phyloP scores from a whole-genome alignment of 2,888 invertebrate genomes.

The Willowsia nigromaculata region DNA sequence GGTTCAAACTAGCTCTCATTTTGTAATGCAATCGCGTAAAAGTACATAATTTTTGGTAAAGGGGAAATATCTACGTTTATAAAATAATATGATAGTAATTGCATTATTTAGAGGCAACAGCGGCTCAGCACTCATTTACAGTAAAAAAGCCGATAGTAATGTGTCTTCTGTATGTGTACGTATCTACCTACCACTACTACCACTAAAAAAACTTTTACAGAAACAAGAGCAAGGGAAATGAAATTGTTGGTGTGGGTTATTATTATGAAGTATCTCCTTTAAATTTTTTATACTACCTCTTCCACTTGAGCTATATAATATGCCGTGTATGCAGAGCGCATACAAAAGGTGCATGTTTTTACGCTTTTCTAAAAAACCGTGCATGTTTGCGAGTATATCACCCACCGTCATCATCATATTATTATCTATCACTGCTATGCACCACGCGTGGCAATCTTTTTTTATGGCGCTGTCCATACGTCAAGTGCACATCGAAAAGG shows the following conservation, averaged over 20 bases:
- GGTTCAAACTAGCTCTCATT: no score
- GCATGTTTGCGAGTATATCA: neutral
- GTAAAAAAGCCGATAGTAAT: neutral
- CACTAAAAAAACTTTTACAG: neutral
- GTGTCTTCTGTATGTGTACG: neutral
- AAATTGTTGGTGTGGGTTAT: neutral
- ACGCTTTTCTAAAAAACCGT: neutral
- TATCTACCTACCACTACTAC: neutral
- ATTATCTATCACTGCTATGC: neutral
- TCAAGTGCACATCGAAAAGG: neutral
- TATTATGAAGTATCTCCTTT: neutral
- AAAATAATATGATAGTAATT: neutral
- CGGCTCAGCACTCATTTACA: neutral
- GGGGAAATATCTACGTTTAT: neutral
- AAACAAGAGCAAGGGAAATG: neutral
- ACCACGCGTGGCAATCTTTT: neutral
- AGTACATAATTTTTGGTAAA: neutral
- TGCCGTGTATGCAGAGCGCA: neutral
- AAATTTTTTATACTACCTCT: neutral
- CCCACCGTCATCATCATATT: neutral
- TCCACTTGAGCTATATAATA: neutral
- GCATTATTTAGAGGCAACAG: neutral
- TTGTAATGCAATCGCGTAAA: no score
- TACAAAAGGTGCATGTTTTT: neutral
- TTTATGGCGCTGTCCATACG: neutral